phyloP scores from a whole-genome alignment of 2,797 vertebrate species.

The Masticophis lateralis region DNA sequence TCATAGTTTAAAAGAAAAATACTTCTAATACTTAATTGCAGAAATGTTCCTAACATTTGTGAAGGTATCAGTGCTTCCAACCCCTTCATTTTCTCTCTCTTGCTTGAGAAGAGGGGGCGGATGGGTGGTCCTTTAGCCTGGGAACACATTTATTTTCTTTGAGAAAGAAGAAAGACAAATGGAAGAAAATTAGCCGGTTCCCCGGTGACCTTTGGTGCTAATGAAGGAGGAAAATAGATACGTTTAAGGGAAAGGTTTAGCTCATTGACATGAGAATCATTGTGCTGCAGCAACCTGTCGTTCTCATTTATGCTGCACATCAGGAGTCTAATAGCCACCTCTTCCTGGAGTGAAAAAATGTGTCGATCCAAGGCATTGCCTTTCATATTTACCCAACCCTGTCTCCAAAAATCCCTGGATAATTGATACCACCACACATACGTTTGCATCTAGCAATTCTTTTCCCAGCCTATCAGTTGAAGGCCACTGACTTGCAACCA shows the following conservation, averaged over 20 bases:
- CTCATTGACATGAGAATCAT: slow-evolving; percentile 29
- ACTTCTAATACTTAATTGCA: not conserved
- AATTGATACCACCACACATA: not conserved
- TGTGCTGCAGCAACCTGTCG: not conserved
- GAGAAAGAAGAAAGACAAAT: slow-evolving; percentile 29
- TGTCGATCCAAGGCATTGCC: not conserved
- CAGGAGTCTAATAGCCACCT: not conserved
- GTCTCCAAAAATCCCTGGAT: too few relatives aligned
- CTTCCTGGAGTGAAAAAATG: not conserved
- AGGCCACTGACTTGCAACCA: too few relatives aligned
- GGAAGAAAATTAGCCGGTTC: slow-evolving; percentile 21
- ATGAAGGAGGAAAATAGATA: slow-evolving; percentile 20
- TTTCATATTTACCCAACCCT: not conserved
- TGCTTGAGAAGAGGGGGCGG: slow-evolving; percentile 36
- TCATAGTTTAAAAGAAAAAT: not conserved
- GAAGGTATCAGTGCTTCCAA: slow-evolving; percentile 31
- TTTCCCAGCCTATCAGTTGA: not conserved
- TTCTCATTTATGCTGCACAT: not conserved
- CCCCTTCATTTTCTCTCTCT: slow-evolving; percentile 51
- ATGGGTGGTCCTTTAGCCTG: slow-evolving; percentile 38
- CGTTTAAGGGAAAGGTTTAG: slow-evolving; percentile 43
- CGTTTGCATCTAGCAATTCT: not conserved
- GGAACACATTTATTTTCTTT: slow-evolving; percentile 32
- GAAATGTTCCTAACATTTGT: slow-evolving; percentile 27
- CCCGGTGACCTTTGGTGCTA: slow-evolving; percentile 18